Evolutionary conservation across 2,113 vertebrate species (phyloP), one percentile per base, ranked within the genome.

Genomic region (Indicator maculatus): DNA sequence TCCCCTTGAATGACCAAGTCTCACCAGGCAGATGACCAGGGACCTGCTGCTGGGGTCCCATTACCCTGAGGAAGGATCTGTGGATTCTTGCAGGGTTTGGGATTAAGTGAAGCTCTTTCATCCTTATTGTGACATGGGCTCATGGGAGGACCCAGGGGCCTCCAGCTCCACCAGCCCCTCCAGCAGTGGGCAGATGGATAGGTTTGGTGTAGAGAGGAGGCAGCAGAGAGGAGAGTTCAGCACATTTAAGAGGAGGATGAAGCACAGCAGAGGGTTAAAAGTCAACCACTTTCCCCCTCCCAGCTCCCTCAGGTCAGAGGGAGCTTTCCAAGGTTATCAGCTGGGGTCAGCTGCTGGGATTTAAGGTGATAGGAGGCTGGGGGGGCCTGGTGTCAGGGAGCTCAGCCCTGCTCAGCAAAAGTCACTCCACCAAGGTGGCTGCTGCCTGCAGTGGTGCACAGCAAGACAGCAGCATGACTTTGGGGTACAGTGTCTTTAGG

Each of bases 271-370:
- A 71, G 79, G 81, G 36, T 91, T 87, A 93, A 89, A 95, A 96
- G 91, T 79, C 81, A 87, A 63, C 78, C 45, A 91, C 59, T 91
- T 79, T 76, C 82, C 55, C 24, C 38, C n/a, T 76, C n/a, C 19
- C 39, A 38, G n/a, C 39, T 92, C 70, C 91, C 72, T 24, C 2
- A 1, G 86, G 81, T 88, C 89, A 87, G n/a, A 73, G 53, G 36
- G 74, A 95, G 50, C 55, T 93, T 83, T 63, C 55, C 31, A 8
- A 80, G 94, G 93, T 94, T 93, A 92, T 95, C 95, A 79, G 59
- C 78, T 28, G 33, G 66, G 88, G 85, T 83, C 85, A 91, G 71
- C 5, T 0, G 1, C n/a, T 8, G 45, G n/a, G 28, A 55, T 30
- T 30, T n/a, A 45, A 36, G 72, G 69, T 1, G 14, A 28, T 3